Conservation (phyloP, 2,797 vertebrate genomes). For the Pogoniulus pusillus region DNA sequence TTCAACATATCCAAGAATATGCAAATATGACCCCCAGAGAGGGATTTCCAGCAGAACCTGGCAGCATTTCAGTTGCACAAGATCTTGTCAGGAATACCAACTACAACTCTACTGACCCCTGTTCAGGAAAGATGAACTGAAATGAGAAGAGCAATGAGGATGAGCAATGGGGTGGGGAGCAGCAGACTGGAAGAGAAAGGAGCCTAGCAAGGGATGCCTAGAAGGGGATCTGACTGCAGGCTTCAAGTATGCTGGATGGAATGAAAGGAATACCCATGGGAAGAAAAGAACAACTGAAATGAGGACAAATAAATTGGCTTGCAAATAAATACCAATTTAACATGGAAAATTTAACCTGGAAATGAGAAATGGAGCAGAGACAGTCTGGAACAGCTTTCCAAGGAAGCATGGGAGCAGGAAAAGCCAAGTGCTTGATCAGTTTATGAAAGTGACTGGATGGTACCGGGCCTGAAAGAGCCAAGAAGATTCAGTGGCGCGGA, state of each 20-base stretch:
- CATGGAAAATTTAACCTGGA: constrained; percentile 46
- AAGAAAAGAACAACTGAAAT: constrained; percentile 29
- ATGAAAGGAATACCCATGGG: constrained; percentile 7
- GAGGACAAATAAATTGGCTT: constrained; percentile 30
- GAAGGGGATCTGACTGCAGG: constrained; percentile 21
- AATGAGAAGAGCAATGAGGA: background rate
- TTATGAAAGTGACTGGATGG: background rate
- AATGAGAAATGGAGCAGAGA: constrained; percentile 26
- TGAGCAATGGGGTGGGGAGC: background rate
- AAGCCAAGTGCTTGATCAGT: background rate
- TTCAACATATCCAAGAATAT: background rate
- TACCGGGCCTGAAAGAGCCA: background rate
- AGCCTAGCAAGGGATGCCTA: background rate
- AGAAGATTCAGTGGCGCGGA: background rate
- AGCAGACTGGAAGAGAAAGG: background rate
- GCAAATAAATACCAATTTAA: constrained; percentile 37
- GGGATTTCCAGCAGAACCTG: constrained; percentile 19
- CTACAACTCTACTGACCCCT: background rate
- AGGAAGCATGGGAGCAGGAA: background rate
- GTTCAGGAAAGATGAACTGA: constrained; percentile 15
- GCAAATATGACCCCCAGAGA: background rate
- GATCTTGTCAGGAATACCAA: background rate
- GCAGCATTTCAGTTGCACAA: constrained; percentile 2
- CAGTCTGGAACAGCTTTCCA: background rate
- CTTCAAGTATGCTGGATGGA: background rate